Evolutionary conservation across 2,888 invertebrate species (phyloP).

Genomic region (Drosophila longiperda): DNA sequence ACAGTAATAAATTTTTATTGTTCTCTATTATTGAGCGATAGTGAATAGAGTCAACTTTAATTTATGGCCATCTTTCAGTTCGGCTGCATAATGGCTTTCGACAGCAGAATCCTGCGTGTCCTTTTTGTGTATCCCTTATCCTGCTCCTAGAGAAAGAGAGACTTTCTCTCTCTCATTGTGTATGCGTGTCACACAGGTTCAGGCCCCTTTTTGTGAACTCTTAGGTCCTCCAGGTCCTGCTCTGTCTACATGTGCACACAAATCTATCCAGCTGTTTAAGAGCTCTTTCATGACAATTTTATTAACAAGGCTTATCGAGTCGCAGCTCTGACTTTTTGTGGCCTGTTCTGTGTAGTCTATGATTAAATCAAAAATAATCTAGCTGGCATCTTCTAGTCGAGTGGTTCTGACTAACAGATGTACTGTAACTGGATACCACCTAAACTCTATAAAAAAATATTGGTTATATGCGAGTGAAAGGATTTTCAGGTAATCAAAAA

Average conservation of each 20-base stretch:
- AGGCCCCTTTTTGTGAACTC: conserved; percentile 34
- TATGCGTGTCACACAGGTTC: conserved; percentile 70
- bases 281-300: conserved; percentile 81
- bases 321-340: conserved; percentile 29
- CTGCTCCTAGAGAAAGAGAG: neutral
- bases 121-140: conserved; percentile 12
- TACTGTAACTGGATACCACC: too few relatives aligned
- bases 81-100: conserved; percentile 44
- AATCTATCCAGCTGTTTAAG: conserved; percentile 75
- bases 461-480: neutral
- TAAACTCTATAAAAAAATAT: neutral
- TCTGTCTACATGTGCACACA: conserved; percentile 25
- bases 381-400: too few relatives aligned
- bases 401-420: neutral
- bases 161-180: conserved; percentile 35
- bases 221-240: conserved; percentile 28
- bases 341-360: neutral
- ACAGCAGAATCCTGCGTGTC: conserved; percentile 26
- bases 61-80: conserved; percentile 64
- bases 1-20: conserved; percentile 81
- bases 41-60: conserved; percentile 56
- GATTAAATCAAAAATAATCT: conserved; percentile 3
- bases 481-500: neutral
- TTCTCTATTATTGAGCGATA: conserved; percentile 73
- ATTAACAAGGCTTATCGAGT: conserved; percentile 71